Base-by-base conservation (phyloP, 2,888 invertebrate genomes). In the Philereme vetulata region DNA sequence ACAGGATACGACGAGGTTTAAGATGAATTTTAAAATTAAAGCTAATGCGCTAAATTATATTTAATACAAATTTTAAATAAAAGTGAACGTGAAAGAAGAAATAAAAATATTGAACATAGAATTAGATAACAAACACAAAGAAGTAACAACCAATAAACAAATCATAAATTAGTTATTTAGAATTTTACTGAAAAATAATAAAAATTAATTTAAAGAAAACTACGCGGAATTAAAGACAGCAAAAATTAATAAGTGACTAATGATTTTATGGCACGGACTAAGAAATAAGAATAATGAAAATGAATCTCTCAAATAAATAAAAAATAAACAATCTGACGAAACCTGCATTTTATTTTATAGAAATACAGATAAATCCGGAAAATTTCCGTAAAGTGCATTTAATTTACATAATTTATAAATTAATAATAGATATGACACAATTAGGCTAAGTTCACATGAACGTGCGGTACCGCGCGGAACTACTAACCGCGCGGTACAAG, bases 91-190 rank as follows among this genome's bases (percentile, higher is more conserved):
- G 73, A 73, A 77, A 78, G 78, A 77, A 38, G 71, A 78, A 72
- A 82, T 75, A 81, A 83, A 80, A 84, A 85, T 80, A 75, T 75
- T 66, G 72, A 81, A 87, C 79, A 77, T 88, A 90, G 88, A 90
- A 90, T 88, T 90, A 91, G 79, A 86, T 88, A 91, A 91, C 90
- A 86, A 86, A 74, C 89, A 90, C 86, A 86, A 84, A 77, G 76
- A 67, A 70, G 78, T 86, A 90, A 91, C 90, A 89, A 88, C 86
- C 85, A 86, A 86, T 90, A 84, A 71, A 66, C 66, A 67, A 66
- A 66, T 69, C 72, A 76, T 74, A 73, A 72, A 74, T 74, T 74
- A 69, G 56, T 62, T 65, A 68, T 65, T 68, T 66, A 65, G 56
- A 65, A 65, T 66, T 68, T 68, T 71, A 74, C 71, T 75, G 73